These are phyloP conservation scores for Ooceraea biroi DNA, from an alignment of 1,140 invertebrate genomes.

Conservation along the genomic window DNA sequence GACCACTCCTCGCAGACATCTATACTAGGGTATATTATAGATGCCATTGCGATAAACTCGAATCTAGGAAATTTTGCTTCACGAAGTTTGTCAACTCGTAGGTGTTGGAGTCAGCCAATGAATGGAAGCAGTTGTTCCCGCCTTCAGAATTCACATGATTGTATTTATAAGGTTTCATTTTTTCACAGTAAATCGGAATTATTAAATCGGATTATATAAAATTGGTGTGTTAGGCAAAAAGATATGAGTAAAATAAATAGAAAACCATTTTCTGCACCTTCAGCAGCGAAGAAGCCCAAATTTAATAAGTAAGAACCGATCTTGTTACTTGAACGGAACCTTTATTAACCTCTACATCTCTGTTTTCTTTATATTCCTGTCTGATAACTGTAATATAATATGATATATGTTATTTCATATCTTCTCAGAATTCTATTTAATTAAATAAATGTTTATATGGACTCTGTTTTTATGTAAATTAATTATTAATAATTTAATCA, in stretches of 20 bases:
- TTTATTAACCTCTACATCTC: slow-evolving; percentile 25
- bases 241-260: slow-evolving; percentile 46
- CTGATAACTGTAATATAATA: not conserved
- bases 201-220: not conserved
- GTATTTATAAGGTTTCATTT: not conserved
- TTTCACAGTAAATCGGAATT: too few species aligned
- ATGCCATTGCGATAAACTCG: too few species aligned
- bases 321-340: slow-evolving; percentile 20
- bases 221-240: not conserved
- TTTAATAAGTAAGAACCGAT: slow-evolving; percentile 70
- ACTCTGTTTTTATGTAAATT: not conserved
- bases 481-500: not conserved
- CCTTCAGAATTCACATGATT: not conserved
- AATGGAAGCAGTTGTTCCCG: slow-evolving; percentile 51
- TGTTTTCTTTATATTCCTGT: not conserved
- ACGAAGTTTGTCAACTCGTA: not conserved
- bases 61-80: not conserved
- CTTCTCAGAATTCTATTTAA: not conserved
- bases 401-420: not conserved
- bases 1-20: too few species aligned
- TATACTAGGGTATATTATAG: too few species aligned
- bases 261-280: slow-evolving; percentile 50
- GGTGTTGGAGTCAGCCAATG: not conserved
- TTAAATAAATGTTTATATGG: not conserved
- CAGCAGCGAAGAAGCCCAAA: slow-evolving; percentile 73